Evolutionary conservation across 2,113 vertebrate genomes (phyloP), one percentile per base, ranked within the genome.

Genomic region (Pandion haliaetus): DNA sequence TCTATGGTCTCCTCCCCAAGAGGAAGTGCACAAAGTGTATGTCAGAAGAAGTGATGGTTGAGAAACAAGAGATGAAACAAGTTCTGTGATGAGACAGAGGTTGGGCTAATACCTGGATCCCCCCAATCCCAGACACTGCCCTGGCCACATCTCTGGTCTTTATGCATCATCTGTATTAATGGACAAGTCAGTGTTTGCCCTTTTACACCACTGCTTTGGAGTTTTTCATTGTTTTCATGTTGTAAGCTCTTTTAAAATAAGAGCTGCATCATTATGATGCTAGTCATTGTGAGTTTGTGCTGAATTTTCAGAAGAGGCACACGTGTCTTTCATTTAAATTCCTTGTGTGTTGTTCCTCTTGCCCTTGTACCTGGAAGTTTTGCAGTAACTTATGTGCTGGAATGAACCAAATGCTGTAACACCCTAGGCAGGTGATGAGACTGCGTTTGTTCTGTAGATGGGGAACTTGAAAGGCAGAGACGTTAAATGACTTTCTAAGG

Each of bases 341-440:
- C 36, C n/a, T 73, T 2, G 0, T 2, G 1, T 32, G 10, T 21
- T 58, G 21, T 52, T 76, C 57, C 20, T 65, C 74, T 91, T 19
- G 5, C 40, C 73, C 44, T n/a, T 2, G 1, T 82, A 17, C 59
- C 67, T 45, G 67, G 31, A 40, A 73, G 25, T 71, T 88, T 84
- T 72, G 17, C 54, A 54, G 38, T 38, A 23, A 40, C 29, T 92
- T 50, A 14, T 1, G 6, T 7, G 4, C 13, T 38, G 80, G 61
- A n/a, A 26, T 4, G 29, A 95, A 18, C n/a, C 0, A 1, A 52
- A 11, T 2, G 2, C 18, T 1, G 4, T 55, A 32, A 8, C 8
- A 3, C 25, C 28, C 17, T 12, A 6, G 36, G 36, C 66, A 79
- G 90, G 54, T 40, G 45, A 58, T 24, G 59, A 61, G 36, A 6